phyloP scores from a whole-genome alignment of 2,888 invertebrate species.

The Acronicta aceris region DNA sequence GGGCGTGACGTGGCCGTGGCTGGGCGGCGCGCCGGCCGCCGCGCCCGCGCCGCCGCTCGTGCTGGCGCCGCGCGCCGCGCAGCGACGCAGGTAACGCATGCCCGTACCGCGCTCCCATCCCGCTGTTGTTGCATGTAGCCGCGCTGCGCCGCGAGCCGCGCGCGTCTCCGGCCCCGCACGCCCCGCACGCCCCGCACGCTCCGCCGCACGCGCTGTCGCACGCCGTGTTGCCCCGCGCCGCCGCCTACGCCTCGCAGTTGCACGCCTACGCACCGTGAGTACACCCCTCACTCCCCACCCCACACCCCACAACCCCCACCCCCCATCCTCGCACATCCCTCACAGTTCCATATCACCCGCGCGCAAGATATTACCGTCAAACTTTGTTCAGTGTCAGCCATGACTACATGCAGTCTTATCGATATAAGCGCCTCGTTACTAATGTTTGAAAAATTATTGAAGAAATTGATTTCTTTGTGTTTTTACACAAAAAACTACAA shows the following conservation, averaged over 20 bases:
- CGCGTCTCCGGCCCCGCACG: conserved; percentile 86
- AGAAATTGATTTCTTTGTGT: too few relatives aligned
- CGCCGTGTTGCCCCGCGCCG: conserved; percentile 93
- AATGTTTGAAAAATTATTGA: too few relatives aligned
- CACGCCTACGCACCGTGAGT: conserved; percentile 98
- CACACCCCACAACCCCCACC: conserved; percentile 23
- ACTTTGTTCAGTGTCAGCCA: too few relatives aligned
- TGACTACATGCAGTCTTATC: too few relatives aligned
- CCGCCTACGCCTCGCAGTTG: conserved; percentile 93
- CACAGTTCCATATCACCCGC: neutral
- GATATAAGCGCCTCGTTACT: too few relatives aligned
- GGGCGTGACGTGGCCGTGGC: conserved; percentile 94
- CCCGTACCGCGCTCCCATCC: conserved; percentile 51
- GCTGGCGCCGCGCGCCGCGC: conserved; percentile 92
- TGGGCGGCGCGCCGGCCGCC: conserved; percentile 90
- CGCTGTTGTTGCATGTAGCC: conserved; percentile 85
- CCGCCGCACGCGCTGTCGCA: conserved; percentile 91
- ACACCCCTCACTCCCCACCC: conserved; percentile 57
- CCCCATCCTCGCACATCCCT: conserved; percentile 3
- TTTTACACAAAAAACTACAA: too few relatives aligned
- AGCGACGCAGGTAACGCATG: conserved; percentile 92
- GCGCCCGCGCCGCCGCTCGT: conserved; percentile 91
- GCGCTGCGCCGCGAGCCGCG: conserved; percentile 92
- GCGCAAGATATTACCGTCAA: too few relatives aligned
- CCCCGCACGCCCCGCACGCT: conserved; percentile 78